Percentiles rank a stretch among this genome's conserved stretches.
phyloP scores from a whole-genome alignment of 2,113 vertebrate species.

The Atrichornis clamosus region DNA sequence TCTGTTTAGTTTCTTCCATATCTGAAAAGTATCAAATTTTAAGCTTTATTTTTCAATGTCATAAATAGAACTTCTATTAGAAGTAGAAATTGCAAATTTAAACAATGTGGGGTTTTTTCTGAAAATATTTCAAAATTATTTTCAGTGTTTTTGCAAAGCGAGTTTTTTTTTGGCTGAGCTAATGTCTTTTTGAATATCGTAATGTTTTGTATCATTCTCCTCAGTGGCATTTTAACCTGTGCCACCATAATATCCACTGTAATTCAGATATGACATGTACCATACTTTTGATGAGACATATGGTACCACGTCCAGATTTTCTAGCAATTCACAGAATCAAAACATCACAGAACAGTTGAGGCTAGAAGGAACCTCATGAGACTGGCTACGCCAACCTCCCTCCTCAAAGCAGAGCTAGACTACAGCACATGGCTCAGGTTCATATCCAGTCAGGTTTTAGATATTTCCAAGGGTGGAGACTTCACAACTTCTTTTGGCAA shows the following conservation, averaged over 20 bases:
- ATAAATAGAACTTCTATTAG: not conserved
- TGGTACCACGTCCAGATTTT: not conserved
- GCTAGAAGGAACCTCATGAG: not conserved
- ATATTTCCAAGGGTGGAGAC: not conserved
- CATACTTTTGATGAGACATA: not conserved
- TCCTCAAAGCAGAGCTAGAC: not conserved
- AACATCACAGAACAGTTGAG: not conserved
- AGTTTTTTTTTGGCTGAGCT: not conserved
- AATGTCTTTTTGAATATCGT: not conserved
- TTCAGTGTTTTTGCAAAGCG: not conserved
- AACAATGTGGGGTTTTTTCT: not conserved
- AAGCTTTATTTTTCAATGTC: not conserved
- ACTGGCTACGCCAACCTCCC: not conserved
- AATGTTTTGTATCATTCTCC: not conserved
- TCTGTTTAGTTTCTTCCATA: not conserved
- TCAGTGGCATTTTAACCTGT: not conserved
- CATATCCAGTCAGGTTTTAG: not conserved
- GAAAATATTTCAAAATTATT: not conserved
- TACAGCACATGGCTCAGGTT: not conserved
- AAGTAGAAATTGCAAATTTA: not conserved
- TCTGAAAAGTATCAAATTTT: not conserved
- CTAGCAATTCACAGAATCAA: not conserved
- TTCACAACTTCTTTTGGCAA: not conserved
- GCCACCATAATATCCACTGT: not conserved
- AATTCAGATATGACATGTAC: not conserved